Evolutionary conservation across 2,888 invertebrate species (phyloP).

Genomic region (Caenorhabditis plicata): DNA sequence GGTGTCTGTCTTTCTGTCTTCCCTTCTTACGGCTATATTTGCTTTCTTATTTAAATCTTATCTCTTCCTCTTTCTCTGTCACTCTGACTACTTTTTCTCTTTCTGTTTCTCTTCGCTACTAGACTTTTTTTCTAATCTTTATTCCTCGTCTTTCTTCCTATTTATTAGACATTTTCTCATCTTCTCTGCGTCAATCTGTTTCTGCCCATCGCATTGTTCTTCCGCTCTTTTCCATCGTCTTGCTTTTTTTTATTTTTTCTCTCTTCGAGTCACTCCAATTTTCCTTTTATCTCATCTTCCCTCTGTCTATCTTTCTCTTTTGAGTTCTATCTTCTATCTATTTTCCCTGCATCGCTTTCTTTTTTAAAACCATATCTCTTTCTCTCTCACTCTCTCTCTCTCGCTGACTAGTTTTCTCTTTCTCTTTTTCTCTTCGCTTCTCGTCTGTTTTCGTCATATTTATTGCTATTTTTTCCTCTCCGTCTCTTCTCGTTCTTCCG

Average conservation of each 20-base stretch:
- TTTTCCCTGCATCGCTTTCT: too few relatives aligned
- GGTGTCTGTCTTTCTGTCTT: not conserved
- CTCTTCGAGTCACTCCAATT: not conserved
- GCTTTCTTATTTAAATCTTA: not conserved
- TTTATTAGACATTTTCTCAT: not conserved
- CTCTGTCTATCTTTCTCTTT: conserved; percentile 3
- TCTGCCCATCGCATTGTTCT: conserved; percentile 1
- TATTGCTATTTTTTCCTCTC: too few relatives aligned
- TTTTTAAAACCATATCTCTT: not conserved
- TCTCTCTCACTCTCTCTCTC: not conserved
- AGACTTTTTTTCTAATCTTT: conserved; percentile 2
- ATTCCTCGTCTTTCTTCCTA: not conserved
- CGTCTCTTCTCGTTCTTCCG: too few relatives aligned
- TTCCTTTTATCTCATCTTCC: not conserved
- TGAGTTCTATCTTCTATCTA: too few relatives aligned
- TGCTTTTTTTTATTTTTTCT: conserved; percentile 1
- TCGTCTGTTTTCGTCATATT: too few relatives aligned
- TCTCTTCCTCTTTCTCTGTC: not conserved
- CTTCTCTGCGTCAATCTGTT: not conserved
- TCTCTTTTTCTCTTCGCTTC: too few relatives aligned
- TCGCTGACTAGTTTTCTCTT: too few relatives aligned
- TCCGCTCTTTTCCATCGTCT: not conserved
- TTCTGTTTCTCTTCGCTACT: not conserved
- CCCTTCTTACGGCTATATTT: not conserved
- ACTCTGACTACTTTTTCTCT: not conserved